These are phyloP conservation scores for Colossoma macropomum DNA, from an alignment of 2,113 vertebrate genomes.

Conservation along the genomic window DNA sequence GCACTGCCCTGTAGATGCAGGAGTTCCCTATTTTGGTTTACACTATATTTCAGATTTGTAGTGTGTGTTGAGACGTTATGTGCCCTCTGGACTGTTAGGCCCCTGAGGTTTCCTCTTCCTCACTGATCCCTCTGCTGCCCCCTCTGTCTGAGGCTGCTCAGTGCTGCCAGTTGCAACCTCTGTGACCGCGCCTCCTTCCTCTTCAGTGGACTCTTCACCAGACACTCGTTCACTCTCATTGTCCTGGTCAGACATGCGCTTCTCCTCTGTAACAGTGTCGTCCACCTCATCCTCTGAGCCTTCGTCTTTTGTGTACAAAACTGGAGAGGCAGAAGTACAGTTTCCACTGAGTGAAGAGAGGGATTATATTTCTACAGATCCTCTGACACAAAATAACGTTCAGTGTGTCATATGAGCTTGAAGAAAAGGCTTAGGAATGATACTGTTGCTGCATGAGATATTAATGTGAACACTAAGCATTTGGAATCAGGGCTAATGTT, in stretches of 20 bases:
- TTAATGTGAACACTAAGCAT: neutral
- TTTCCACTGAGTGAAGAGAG: neutral
- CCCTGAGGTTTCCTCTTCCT: constrained; percentile 79
- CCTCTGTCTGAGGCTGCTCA: constrained; percentile 46
- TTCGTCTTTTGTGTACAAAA: constrained; percentile 65
- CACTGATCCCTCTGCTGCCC: constrained; percentile 69
- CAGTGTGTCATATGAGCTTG: neutral
- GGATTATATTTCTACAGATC: constrained; percentile 1
- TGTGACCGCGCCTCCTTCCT: constrained; percentile 63
- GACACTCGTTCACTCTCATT: constrained; percentile 59
- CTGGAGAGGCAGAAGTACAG: constrained; percentile 58
- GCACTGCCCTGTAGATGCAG: constrained; percentile 26
- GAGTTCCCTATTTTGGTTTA: constrained; percentile 10
- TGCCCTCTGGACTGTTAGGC: constrained; percentile 33
- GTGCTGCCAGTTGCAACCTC: constrained; percentile 50
- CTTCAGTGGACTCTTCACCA: constrained; percentile 70
- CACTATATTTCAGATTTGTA: neutral
- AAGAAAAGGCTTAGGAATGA: neutral
- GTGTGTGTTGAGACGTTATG: constrained; percentile 1
- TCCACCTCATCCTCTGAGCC: constrained; percentile 60
- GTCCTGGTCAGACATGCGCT: constrained; percentile 68
- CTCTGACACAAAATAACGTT: neutral
- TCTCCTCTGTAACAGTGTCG: constrained; percentile 56
- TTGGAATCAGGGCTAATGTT: neutral
- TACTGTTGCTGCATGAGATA: neutral